These are phyloP conservation scores for Hirtodrosophila trivittata DNA, from an alignment of 2,888 invertebrate genomes.

Conservation along the genomic window DNA sequence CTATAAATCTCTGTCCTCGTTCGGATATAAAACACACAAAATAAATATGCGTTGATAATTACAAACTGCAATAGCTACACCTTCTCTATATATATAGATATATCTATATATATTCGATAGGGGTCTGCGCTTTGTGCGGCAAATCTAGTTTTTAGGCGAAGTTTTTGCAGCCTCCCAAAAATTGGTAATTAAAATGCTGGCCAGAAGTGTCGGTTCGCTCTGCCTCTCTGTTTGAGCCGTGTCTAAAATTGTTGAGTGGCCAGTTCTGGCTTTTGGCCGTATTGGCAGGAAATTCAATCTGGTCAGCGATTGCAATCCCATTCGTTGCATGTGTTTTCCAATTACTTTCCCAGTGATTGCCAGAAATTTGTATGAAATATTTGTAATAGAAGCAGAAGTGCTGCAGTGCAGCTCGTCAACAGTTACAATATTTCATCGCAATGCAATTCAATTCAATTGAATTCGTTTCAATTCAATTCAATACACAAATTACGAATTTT, in stretches of 20 bases:
- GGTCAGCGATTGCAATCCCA: constrained; percentile 25
- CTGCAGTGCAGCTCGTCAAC: constrained; percentile 25
- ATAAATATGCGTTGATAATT: constrained; percentile 54
- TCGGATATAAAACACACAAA: constrained; percentile 8
- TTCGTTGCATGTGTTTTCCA: constrained; percentile 66
- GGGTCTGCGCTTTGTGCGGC: constrained; percentile 7
- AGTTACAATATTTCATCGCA: constrained; percentile 7
- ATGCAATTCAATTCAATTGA: constrained; percentile 32
- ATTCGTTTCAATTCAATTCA: constrained; percentile 17
- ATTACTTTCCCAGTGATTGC: constrained; percentile 60
- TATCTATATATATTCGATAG: no score
- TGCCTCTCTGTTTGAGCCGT: constrained; percentile 28
- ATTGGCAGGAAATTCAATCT: constrained; percentile 40
- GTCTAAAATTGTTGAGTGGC: constrained; percentile 50
- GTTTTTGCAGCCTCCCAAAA: no score
- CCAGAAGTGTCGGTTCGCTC: constrained; percentile 62
- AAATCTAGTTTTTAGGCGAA: no score
- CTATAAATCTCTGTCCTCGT: no score
- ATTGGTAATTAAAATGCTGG: constrained; percentile 72
- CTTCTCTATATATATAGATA: not conserved
- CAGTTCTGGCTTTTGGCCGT: constrained; percentile 21
- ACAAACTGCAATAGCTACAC: constrained; percentile 36
- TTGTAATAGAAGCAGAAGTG: constrained; percentile 31
- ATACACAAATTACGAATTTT: constrained; percentile 33
- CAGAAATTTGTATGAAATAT: constrained; percentile 51